Percentiles rank a stretch among this genome's conserved stretches.
Evolutionary conservation across 2,797 vertebrate species (phyloP).

Genomic region (Melanotaenia boesemani): DNA sequence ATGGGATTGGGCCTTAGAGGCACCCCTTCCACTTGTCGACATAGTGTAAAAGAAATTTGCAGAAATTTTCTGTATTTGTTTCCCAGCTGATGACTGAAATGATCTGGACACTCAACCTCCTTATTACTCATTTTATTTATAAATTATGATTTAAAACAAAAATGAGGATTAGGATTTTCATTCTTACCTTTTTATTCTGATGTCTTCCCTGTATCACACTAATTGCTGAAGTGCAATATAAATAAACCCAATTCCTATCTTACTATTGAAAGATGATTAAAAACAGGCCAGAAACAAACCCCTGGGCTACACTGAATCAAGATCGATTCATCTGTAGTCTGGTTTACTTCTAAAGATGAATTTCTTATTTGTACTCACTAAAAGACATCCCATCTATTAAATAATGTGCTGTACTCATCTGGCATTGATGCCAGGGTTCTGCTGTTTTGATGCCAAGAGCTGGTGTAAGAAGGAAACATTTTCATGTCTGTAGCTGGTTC

Average conservation of each 20-base stretch:
- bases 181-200: not conserved
- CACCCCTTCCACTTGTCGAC: no score
- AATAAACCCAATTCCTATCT: not conserved
- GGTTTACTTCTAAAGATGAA: not conserved
- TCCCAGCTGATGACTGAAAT: no score
- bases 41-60: no score
- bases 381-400: not conserved
- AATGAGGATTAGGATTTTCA: not conserved
- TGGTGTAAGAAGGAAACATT: not conserved
- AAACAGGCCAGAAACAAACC: not conserved
- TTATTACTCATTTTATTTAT: no score
- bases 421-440: not conserved
- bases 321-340: not conserved
- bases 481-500: not conserved
- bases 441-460: not conserved
- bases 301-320: not conserved
- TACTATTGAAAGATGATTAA: not conserved
- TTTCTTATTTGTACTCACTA: not conserved
- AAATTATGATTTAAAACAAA: not conserved
- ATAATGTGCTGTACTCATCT: not conserved
- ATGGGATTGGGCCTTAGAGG: no score
- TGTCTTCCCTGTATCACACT: not conserved
- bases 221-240: not conserved
- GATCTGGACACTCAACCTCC: not conserved
- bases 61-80: no score